A percentile compares a stretch with the other conserved stretches of the same genome.
Evolutionary conservation across 2,797 vertebrate genomes (phyloP).

Genomic region (Alectoris magna): DNA sequence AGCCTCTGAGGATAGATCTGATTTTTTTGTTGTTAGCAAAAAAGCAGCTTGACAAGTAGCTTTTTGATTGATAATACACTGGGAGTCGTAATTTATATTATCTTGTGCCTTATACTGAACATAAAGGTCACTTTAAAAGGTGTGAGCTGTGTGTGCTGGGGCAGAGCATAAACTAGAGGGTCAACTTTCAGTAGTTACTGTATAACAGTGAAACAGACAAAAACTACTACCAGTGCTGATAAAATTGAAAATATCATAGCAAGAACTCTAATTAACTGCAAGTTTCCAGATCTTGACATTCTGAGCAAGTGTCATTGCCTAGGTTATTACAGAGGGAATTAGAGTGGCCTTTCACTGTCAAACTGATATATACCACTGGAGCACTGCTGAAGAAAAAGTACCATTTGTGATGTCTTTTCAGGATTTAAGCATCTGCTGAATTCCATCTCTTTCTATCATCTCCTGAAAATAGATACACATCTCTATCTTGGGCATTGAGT

Average conservation of each 20-base stretch:
- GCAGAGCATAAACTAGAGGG: constrained; percentile 49
- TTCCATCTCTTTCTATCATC: constrained; percentile 58
- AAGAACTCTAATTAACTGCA: constrained; percentile 78
- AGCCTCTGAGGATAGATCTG: constrained; percentile 69
- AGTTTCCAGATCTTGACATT: constrained; percentile 78
- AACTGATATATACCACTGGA: constrained; percentile 64
- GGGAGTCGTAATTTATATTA: constrained; percentile 76
- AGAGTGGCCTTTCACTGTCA: constrained; percentile 77
- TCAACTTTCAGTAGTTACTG: constrained; percentile 29
- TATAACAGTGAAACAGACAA: constrained; percentile 28
- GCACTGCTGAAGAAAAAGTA: constrained; percentile 56
- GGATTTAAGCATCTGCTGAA: constrained; percentile 69
- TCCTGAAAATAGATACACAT: constrained; percentile 60
- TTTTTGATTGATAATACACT: constrained; percentile 78
- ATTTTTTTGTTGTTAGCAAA: constrained; percentile 72
- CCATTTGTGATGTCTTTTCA: constrained; percentile 48
- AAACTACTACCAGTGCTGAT: constrained; percentile 55
- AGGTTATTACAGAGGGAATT: constrained; percentile 75
- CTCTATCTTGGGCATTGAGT: constrained; percentile 22
- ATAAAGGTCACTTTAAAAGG: constrained; percentile 75
- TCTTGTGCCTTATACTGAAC: constrained; percentile 66
- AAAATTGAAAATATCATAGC: constrained; percentile 74
- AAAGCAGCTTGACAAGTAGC: constrained; percentile 69
- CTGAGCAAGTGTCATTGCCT: constrained; percentile 76
- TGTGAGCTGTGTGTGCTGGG: constrained; percentile 55